Base-by-base conservation (phyloP, 1,140 invertebrate genomes). In the Pseudachorutes palmiensis region DNA sequence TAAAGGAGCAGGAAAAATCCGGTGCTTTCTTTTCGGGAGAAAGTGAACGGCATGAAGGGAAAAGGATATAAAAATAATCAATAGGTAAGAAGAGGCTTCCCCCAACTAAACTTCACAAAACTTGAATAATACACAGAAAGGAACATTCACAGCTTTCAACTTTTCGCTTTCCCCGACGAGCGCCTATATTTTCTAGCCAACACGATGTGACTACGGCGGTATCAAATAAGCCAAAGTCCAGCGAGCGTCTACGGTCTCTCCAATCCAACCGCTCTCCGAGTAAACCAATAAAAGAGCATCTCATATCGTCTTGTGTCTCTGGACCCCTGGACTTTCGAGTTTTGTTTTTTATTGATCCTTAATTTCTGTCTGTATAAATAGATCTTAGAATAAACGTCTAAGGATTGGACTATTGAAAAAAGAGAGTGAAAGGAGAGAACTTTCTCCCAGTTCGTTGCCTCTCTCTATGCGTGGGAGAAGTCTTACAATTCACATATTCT, bases 381-480 rank as follows among this genome's bases (percentile, higher is more conserved):
- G 51, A 55, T 5, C 14, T 24, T 55, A 55, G 9, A 9, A 12
- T 45, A 12, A 45, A 45, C 9, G 19, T 45, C 36, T 45, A 45
- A 45, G 24, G 24, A 55, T 55, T 55, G 12, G 51, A 55, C 51
- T 55, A 55, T 55, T 14, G 51, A 41, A 41, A 41, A 41, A 41
- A 41, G 19, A 41, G 5, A 19, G 36, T 5, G 19, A 19, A 41
- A 55, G 24, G 24, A 55, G 24, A 55, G 24, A 26, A 55, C 14
- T 26, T 55, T 26, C 24, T 14, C 51, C 51, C 5, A 5, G 51
- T 55, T 22, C 12, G 12, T 55, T 55, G 12, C 12, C 24, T n/a
- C n/a, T n/a, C n/a, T n/a, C n/a, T n/a, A n/a, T 55, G 51, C 51
- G 51, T 55, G 24, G 51, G 51, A 55, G 51, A 55, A 55, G 51